Evolutionary conservation across 2,113 vertebrate genomes (phyloP).

Genomic region (Bettongia penicillata): DNA sequence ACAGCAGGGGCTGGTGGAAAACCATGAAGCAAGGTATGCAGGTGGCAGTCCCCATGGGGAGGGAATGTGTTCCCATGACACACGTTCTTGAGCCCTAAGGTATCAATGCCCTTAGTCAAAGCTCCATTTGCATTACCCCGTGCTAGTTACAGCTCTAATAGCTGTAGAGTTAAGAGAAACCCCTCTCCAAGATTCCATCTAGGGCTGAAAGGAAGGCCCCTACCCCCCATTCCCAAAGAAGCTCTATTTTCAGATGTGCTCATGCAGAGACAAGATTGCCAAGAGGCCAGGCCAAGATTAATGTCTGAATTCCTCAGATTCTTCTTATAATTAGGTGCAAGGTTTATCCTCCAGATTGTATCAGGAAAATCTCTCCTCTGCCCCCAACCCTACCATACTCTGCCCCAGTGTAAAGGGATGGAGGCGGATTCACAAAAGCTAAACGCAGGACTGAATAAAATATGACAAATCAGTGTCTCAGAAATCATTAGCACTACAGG

Average conservation of each 20-base stretch:
- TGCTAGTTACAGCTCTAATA: neutral
- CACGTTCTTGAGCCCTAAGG: neutral
- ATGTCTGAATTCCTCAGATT: neutral
- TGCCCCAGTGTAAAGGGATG: neutral
- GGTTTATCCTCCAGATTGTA: neutral
- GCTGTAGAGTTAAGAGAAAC: neutral
- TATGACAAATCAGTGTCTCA: neutral
- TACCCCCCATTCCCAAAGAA: neutral
- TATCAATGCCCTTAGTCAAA: neutral
- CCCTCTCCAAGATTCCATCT: neutral
- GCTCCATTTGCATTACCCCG: neutral
- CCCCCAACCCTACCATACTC: neutral
- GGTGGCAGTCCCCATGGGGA: neutral
- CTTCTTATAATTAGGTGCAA: neutral
- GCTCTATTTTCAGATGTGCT: neutral
- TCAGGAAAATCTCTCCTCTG: slow-evolving; percentile 19
- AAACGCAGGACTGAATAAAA: neutral
- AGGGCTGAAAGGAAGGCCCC: neutral
- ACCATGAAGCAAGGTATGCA: neutral
- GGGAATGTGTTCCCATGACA: neutral
- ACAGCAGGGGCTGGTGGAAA: neutral
- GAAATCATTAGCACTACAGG: slow-evolving; percentile 7
- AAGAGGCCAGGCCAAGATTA: neutral
- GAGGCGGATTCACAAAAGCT: neutral
- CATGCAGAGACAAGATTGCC: neutral